phyloP scores from a whole-genome alignment of 1,140 invertebrate genomes.

The Pseudomyrmex dendroicus region DNA sequence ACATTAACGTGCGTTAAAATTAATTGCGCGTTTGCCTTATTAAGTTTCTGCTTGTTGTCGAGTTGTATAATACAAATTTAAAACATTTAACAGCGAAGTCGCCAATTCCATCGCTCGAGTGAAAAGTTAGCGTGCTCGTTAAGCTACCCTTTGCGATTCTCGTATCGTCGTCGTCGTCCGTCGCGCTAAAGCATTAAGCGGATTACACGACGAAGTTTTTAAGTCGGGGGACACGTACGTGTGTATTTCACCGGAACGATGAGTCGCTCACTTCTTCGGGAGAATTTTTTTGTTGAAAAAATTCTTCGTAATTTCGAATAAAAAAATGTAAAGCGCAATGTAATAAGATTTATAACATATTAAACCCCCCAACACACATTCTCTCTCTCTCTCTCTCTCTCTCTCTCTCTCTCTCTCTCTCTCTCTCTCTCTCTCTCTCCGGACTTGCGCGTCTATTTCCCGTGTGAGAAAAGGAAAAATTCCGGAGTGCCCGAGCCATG shows the following conservation, averaged over 20 bases:
- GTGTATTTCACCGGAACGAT: conserved; percentile 16
- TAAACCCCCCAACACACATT: background rate
- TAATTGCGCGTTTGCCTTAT: conserved; percentile 51
- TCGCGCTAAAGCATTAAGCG: conserved; percentile 45
- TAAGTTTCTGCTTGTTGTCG: conserved; percentile 11
- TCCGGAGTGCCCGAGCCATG: background rate
- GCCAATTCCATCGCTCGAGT: conserved; percentile 27
- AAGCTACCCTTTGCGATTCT: conserved; percentile 41
- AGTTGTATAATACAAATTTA: conserved; percentile 28
- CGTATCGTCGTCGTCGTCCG: conserved; percentile 3
- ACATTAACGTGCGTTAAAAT: conserved; percentile 11
- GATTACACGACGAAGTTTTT: conserved; percentile 54
- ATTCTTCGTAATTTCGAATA: background rate
- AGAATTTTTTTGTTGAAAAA: background rate
- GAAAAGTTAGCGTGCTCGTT: conserved; percentile 56
- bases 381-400: too few relatives aligned
- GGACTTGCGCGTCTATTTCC: too few relatives aligned
- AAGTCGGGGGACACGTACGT: background rate
- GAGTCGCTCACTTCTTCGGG: conserved; percentile 14
- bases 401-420: too few relatives aligned
- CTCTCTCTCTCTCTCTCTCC: too few relatives aligned
- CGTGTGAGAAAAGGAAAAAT: conserved; percentile 17
- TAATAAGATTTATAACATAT: conserved; percentile 16
- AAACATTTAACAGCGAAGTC: conserved; percentile 48
- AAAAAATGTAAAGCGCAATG: conserved; percentile 8